Percentiles rank a stretch among this genome's conserved stretches.
Evolutionary conservation across 1,140 invertebrate species (phyloP).

Genomic region (Panagrolaimus sp.): DNA sequence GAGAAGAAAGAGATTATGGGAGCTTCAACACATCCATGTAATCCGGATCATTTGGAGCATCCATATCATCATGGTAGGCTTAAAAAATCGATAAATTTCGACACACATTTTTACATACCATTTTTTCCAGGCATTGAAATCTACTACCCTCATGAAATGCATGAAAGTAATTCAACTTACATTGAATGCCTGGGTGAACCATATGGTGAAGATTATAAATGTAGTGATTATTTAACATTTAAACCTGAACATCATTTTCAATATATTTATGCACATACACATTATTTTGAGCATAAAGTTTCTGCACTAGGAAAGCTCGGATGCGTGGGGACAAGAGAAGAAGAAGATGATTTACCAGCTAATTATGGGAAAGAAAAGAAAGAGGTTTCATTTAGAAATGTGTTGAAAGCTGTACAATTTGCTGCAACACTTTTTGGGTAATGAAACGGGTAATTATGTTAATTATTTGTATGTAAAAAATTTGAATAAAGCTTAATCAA

Average conservation of each 20-base stretch:
- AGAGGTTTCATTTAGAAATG: too few species aligned
- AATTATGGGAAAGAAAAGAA: background rate
- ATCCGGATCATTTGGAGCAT: background rate
- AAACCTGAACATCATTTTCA: background rate
- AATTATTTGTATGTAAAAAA: too few species aligned
- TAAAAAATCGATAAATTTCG: too few species aligned
- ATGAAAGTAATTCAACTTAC: background rate
- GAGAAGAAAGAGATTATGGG: background rate
- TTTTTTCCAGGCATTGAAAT: too few species aligned
- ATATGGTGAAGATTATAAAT: background rate
- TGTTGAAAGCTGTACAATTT: too few species aligned
- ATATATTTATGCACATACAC: background rate
- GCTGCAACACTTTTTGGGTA: too few species aligned
- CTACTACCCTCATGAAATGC: slow-evolving; percentile 3
- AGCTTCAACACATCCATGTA: background rate
- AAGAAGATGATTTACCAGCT: background rate
- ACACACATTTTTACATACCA: too few species aligned
- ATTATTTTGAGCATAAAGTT: background rate
- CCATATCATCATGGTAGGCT: slow-evolving; percentile 13
- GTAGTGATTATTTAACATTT: background rate
- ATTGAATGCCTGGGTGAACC: background rate
- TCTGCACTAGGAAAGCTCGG: background rate
- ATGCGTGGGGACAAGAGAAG: background rate
- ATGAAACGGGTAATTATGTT: too few species aligned
- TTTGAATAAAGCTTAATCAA: too few species aligned